These are phyloP conservation scores for Pyrgilauda ruficollis DNA, from an alignment of 2,113 vertebrate species.

Conservation along the genomic window DNA sequence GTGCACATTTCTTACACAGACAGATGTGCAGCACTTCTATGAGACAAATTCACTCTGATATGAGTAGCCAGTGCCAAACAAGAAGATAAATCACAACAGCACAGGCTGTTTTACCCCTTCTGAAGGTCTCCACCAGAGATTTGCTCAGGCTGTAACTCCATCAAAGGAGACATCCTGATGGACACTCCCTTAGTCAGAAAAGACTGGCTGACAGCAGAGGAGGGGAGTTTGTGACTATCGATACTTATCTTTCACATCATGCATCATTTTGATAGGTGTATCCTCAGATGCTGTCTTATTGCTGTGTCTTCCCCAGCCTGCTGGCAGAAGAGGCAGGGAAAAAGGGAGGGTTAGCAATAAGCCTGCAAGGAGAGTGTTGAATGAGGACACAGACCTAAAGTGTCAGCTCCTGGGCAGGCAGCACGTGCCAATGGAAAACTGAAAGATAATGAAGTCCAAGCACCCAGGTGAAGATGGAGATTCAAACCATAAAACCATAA, in stretches of 20 bases:
- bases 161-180: background rate
- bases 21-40: background rate
- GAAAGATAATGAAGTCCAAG: background rate
- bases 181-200: background rate
- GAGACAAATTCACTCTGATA: background rate
- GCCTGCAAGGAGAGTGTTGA: background rate
- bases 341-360: background rate
- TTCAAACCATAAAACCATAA: background rate
- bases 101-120: background rate
- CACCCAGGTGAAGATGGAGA: background rate
- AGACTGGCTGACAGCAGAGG: background rate
- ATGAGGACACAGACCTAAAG: background rate
- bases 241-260: background rate
- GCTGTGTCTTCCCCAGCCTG: background rate
- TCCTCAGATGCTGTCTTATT: background rate
- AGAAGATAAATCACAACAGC: background rate
- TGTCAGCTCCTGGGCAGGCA: background rate
- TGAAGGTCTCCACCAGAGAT: background rate
- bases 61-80: background rate
- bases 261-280: background rate
- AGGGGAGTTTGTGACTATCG: background rate
- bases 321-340: background rate
- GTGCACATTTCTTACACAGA: background rate
- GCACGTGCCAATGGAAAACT: fast-evolving
- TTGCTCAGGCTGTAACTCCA: background rate